phyloP scores from a whole-genome alignment of 2,797 vertebrate genomes.

The Characodon lateralis region DNA sequence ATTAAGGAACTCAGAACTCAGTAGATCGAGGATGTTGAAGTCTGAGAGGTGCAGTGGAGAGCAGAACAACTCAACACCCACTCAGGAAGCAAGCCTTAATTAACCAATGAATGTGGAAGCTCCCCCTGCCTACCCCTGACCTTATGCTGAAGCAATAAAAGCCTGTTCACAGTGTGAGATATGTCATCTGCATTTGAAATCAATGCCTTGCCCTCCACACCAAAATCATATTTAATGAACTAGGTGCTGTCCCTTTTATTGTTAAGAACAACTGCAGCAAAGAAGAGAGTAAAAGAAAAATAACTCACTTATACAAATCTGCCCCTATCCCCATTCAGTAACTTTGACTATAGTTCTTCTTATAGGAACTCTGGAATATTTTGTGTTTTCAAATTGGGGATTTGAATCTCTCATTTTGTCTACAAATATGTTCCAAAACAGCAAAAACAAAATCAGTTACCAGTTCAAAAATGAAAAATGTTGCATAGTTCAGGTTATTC shows the following conservation, averaged over 20 bases:
- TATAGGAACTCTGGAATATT: not conserved
- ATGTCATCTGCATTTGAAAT: constrained; percentile 56
- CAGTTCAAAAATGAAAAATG: no score
- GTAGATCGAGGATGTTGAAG: constrained; percentile 40
- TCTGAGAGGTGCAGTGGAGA: constrained; percentile 49
- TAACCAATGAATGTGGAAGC: constrained; percentile 67
- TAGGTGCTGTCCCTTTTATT: constrained; percentile 44
- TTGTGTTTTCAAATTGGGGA: not conserved
- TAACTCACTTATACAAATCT: not conserved
- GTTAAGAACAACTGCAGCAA: constrained; percentile 21
- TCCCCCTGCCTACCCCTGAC: constrained; percentile 61
- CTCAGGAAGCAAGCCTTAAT: constrained; percentile 66
- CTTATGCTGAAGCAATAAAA: constrained; percentile 54
- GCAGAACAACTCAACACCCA: constrained; percentile 46
- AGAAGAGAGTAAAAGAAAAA: not conserved
- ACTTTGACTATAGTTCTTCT: not conserved
- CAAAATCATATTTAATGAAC: constrained; percentile 58
- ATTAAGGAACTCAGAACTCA: constrained; percentile 68
- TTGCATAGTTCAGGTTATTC: no score
- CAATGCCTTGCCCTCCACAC: constrained; percentile 41
- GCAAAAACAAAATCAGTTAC: not conserved
- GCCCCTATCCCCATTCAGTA: not conserved
- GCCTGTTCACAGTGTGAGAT: constrained; percentile 38
- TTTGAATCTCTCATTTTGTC: not conserved
- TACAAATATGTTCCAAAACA: not conserved